These are phyloP conservation scores for Triplophysa siluroides DNA, from an alignment of 2,113 vertebrate species.

Conservation along the genomic window DNA sequence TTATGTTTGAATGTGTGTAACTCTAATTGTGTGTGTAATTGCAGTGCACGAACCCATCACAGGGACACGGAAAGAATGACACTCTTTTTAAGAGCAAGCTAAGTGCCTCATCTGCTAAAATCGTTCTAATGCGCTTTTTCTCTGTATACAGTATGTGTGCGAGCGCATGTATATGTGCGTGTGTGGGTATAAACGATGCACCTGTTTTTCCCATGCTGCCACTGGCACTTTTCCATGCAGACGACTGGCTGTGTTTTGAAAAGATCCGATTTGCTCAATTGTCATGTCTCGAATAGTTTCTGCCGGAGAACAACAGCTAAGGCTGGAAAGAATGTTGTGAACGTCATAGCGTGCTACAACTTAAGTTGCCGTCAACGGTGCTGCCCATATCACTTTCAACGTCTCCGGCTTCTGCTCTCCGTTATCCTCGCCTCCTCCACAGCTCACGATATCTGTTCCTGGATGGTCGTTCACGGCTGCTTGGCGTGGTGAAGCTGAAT, in stretches of 20 bases:
- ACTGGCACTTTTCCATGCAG: slow-evolving; percentile 4
- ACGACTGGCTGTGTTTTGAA: slow-evolving; percentile 8
- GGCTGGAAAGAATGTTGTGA: background rate
- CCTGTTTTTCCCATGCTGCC: slow-evolving; percentile 33
- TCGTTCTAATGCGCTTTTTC: slow-evolving; percentile 37
- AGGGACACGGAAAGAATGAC: slow-evolving; percentile 49
- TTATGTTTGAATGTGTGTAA: slow-evolving; percentile 32
- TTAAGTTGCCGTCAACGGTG: background rate
- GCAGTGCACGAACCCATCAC: slow-evolving; percentile 47
- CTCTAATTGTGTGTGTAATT: slow-evolving; percentile 58
- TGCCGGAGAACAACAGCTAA: background rate
- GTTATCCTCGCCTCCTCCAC: slow-evolving; percentile 14
- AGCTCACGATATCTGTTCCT: slow-evolving; percentile 39
- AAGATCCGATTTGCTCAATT: slow-evolving; percentile 1
- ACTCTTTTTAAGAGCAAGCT: slow-evolving; percentile 54
- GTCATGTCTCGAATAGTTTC: background rate
- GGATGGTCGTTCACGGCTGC: slow-evolving; percentile 44
- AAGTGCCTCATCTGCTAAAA: slow-evolving; percentile 54
- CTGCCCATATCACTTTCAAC: background rate
- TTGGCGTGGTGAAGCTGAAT: slow-evolving; percentile 54
- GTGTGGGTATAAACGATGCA: slow-evolving; percentile 21
- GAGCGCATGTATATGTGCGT: background rate
- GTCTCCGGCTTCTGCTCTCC: background rate
- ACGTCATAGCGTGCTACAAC: background rate
- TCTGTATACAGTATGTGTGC: slow-evolving; percentile 7